These are phyloP conservation scores for Dermochelys coriacea DNA, from an alignment of 2,797 vertebrate genomes.

Conservation along the genomic window DNA sequence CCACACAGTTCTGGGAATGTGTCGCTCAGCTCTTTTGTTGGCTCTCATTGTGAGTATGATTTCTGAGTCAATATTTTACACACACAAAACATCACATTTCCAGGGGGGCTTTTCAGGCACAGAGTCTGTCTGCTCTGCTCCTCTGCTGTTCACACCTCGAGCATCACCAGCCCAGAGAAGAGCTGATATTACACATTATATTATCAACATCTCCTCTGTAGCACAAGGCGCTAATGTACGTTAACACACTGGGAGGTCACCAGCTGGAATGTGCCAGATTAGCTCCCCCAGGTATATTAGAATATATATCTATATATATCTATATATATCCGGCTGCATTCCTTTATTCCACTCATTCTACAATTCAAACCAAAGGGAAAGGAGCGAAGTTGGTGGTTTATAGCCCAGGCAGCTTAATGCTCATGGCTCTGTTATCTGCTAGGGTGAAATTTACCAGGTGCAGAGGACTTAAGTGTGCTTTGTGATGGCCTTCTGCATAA, in stretches of 20 bases:
- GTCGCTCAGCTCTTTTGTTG: accelerated
- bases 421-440: background rate
- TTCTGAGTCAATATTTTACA: background rate
- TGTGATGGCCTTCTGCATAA: background rate
- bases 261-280: accelerated
- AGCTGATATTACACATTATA: background rate
- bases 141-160: background rate
- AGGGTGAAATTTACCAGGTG: background rate
- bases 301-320: no score
- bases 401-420: background rate
- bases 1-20: accelerated
- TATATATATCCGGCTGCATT: no score
- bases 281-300: accelerated
- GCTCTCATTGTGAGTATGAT: accelerated
- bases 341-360: background rate
- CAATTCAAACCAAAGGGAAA: background rate
- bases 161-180: background rate
- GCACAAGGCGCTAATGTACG: no score
- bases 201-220: accelerated
- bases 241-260: background rate
- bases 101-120: accelerated
- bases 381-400: background rate
- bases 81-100: accelerated
- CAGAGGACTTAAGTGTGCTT: background rate
- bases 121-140: background rate